A percentile compares a stretch with the other conserved stretches of the same genome.
Evolutionary conservation across 1,140 invertebrate genomes (phyloP).

Genomic region (Drosophila micromelanica): DNA sequence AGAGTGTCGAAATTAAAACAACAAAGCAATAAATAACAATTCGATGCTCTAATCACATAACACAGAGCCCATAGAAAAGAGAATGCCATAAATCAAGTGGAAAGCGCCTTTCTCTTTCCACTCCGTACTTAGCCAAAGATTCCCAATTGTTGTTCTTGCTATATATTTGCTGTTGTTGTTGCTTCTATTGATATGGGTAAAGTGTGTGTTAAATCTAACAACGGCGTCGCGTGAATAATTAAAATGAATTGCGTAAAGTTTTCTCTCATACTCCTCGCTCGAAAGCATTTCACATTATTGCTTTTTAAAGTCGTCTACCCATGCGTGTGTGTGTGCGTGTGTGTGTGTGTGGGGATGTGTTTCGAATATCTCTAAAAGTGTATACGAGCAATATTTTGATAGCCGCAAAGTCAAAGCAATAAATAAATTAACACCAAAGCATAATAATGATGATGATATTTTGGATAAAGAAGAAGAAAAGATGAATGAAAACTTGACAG

Average conservation of each 20-base stretch:
- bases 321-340: conserved; percentile 9
- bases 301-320: conserved; percentile 67
- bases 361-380: conserved; percentile 14
- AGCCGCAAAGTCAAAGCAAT: conserved; percentile 60
- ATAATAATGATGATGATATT: conserved; percentile 5
- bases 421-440: conserved; percentile 71
- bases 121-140: conserved; percentile 1
- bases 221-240: conserved; percentile 73
- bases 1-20: conserved; percentile 56
- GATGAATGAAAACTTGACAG: conserved; percentile 59
- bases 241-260: conserved; percentile 72
- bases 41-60: conserved; percentile 81
- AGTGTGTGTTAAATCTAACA: conserved; percentile 67
- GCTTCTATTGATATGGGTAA: conserved; percentile 45
- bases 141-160: conserved; percentile 7
- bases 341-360: conserved; percentile 8
- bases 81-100: conserved; percentile 73
- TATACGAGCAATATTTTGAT: conserved; percentile 67
- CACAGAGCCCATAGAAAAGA: conserved; percentile 42
- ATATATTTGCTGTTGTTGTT: conserved; percentile 1
- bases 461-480: conserved; percentile 17
- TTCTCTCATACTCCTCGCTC: conserved; percentile 11
- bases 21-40: conserved; percentile 72
- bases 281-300: conserved; percentile 59
- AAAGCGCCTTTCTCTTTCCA: conserved; percentile 39